Base-by-base conservation (phyloP, 2,113 vertebrate species). In the Chaenocephalus aceratus region DNA sequence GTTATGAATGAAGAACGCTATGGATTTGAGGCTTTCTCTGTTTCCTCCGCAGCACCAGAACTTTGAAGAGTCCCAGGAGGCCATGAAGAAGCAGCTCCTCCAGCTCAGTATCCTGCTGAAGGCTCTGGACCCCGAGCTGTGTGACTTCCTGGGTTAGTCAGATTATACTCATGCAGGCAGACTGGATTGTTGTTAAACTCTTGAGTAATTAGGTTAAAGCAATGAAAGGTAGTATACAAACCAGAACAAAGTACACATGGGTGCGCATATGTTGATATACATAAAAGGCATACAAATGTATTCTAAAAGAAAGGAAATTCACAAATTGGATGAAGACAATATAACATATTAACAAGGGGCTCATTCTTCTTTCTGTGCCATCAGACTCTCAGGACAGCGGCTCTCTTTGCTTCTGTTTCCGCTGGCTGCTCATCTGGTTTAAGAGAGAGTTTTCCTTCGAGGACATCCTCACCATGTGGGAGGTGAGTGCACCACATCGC, bases 381-480 rank as follows among this genome's bases (percentile, higher is more conserved):
- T 46, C 89, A 95, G 95, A 95, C 77, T 96, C 95, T 41, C 95
- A 96, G 92, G 94, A 96, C 91, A 95, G 94, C 72, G 95, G 95
- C 67, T 95, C 95, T 0, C 93, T 96, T 4, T 96, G 95, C 84
- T 95, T 96, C 92, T 95, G 95, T 78, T 98, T 98, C 93, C 96
- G 96, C 8, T 98, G 97, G 97, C 93, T 98, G 61, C 96, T 98
- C 72, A 98, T 98, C 93, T 97, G 96, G 97, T 98, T 97, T 91
- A 98, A 98, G 92, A 95, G 97, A 73, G 97, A 98, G 79, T 98
- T 98, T 75, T 94, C 96, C 61, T 97, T 97, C 53, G 95, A 95
- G 3, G 97, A 98, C 78, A 95, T 97, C 70, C 96, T 98, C 16
- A 95, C 84, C 1, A 79, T 98, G 30, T 98, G 97, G 97, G 97